Base-by-base conservation (phyloP, 2,888 invertebrate species). In the Pseudococcus viburni region DNA sequence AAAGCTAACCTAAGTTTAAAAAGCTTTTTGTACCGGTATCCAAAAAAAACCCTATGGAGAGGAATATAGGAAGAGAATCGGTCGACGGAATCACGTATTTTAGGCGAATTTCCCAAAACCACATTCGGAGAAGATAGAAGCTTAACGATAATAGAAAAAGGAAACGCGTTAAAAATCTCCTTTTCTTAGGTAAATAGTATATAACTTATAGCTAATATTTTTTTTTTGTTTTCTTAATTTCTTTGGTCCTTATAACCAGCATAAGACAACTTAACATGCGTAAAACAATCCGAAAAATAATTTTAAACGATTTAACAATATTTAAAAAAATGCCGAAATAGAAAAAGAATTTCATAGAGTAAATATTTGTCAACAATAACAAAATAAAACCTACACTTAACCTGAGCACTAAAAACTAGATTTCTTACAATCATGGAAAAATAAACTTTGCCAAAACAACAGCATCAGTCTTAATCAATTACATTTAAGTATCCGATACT, bases 381-480 rank as follows among this genome's bases (percentile, higher is more conserved):
- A 87, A 87, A 87, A 85, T 80, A 80, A 87, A 77, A 80, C 87
- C 87, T 87, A 87, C 87, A 55, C 87, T 55, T 87, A 87, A 87
- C 89, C 89, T 89, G 89, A 89, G 89, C 89, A 89, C 89, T 89
- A 89, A 89, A 84, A 87, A 87, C 87, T 87, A 87, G n/a, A 55
- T 51, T 87, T 80, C 87, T 87, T 87, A 80, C 80, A 80, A 80
- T 80, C 80, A 80, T 80, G 80, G 80, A 89, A 89, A 89, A 89
- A 89, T 89, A 89, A 89, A 89, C 89, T 89, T 89, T 89, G 89
- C 89, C 89, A 89, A 89, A 89, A 89, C 89, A 89, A 89, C 89
- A 89, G 89, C 89, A 89, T 89, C 89, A 89, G 89, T 89, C 89
- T 89, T 89, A 89, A 88, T 89, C 89, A 89, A 89, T 89, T 89